phyloP scores from a whole-genome alignment of 2,797 vertebrate genomes.

The Florisuga fusca region DNA sequence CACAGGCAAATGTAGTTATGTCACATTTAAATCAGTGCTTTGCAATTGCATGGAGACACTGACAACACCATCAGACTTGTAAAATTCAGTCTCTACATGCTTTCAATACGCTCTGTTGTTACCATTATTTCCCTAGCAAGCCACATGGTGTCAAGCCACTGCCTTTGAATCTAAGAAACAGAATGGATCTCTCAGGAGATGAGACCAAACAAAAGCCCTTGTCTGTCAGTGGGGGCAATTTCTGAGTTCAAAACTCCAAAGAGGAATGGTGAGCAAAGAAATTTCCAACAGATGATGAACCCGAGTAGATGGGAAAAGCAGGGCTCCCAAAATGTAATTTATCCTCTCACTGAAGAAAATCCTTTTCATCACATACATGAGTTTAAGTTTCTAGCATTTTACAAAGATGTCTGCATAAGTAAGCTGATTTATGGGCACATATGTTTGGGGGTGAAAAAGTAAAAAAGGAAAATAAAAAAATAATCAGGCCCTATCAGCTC shows the following conservation, averaged over 20 bases:
- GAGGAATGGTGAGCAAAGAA: neutral
- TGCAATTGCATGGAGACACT: neutral
- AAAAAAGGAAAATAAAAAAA: neutral
- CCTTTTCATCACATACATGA: neutral
- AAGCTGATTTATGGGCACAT: neutral
- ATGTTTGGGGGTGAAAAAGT: neutral
- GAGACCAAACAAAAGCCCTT: neutral
- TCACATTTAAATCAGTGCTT: neutral
- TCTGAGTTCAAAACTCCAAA: neutral
- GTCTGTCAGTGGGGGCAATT: rapidly evolving
- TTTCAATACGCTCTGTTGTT: neutral
- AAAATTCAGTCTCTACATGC: neutral
- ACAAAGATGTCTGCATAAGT: neutral
- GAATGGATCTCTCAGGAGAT: neutral
- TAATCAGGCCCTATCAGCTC: neutral
- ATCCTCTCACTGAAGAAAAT: neutral
- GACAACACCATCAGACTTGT: neutral
- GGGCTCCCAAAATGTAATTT: neutral
- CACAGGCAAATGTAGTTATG: rapidly evolving
- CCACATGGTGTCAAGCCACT: neutral
- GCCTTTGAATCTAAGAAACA: neutral
- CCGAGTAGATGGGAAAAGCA: neutral
- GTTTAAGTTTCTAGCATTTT: neutral
- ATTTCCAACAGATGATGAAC: neutral
- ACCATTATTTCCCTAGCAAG: neutral